Percentiles rank a stretch among this genome's conserved stretches.
These are phyloP conservation scores for Philhelius pedissequus DNA, from an alignment of 2,888 invertebrate genomes.

Conservation along the genomic window DNA sequence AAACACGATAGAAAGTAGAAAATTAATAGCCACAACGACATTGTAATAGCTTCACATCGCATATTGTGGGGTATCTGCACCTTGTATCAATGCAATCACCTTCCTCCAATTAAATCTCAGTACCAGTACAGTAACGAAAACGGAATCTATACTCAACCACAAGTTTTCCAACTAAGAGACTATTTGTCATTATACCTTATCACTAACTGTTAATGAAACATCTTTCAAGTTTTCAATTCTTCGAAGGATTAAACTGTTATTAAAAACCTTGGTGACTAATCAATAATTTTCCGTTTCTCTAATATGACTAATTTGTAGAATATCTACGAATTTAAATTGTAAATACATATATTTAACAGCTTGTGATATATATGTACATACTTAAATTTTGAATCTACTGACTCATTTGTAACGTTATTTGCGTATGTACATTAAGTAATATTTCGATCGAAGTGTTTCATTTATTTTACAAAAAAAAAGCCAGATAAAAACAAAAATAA, in stretches of 20 bases:
- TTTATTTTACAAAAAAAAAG: no score
- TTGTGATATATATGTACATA: not conserved
- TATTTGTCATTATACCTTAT: not conserved
- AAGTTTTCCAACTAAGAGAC: not conserved
- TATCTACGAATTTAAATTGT: not conserved
- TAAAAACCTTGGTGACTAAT: not conserved
- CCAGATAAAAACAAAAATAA: no score
- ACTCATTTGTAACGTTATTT: no score
- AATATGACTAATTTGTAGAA: not conserved
- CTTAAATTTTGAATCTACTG: no score
- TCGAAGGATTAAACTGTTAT: not conserved
- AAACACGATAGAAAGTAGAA: slow-evolving; percentile 31
- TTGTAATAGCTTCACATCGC: not conserved
- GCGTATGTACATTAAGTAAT: no score
- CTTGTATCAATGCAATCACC: not conserved
- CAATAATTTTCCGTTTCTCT: not conserved
- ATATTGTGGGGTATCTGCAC: not conserved
- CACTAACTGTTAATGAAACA: not conserved
- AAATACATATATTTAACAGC: not conserved
- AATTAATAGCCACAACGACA: slow-evolving; percentile 6
- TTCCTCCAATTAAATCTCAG: not conserved
- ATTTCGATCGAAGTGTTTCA: no score
- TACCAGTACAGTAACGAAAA: no score
- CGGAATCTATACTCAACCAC: not conserved
- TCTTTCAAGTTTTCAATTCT: not conserved